Percentiles rank a stretch among this genome's conserved stretches.
Conservation (phyloP, 2,113 vertebrate genomes). For the Rhinoderma darwinii region DNA sequence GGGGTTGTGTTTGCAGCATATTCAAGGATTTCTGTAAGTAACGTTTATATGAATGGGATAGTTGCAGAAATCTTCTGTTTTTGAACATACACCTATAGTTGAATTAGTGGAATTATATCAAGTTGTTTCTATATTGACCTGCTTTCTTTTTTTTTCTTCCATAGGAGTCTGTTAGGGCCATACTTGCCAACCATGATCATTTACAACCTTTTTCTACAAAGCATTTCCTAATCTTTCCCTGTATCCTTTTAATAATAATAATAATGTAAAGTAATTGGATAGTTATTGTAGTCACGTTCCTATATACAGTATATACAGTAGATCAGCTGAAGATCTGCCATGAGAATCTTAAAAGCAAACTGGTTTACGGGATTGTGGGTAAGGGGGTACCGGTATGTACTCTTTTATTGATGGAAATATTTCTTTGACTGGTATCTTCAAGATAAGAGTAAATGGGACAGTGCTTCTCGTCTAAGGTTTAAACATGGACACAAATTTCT, state of each 20-base stretch:
- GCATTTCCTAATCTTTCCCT: conserved; percentile 75
- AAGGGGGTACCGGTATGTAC: not conserved
- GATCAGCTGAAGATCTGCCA: not conserved
- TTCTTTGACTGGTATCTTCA: conserved; percentile 57
- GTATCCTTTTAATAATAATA: conserved; percentile 74
- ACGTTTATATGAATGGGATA: no score
- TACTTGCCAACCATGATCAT: conserved; percentile 75
- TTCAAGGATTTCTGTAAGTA: no score
- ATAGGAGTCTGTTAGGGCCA: conserved; percentile 75
- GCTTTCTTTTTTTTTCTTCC: conserved; percentile 25
- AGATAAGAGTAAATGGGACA: conserved; percentile 72
- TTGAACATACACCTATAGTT: no score
- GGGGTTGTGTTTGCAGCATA: no score
- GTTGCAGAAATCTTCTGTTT: no score
- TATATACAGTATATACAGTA: no score
- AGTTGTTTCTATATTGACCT: not conserved
- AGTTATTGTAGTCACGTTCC: not conserved
- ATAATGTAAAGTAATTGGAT: not conserved
- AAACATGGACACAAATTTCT: conserved; percentile 61
- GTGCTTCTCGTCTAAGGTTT: conserved; percentile 67
- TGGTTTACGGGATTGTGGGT: not conserved
- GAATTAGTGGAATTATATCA: not conserved
- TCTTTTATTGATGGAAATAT: not conserved
- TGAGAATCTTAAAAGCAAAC: not conserved
- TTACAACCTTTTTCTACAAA: conserved; percentile 76